Evolutionary conservation across 1,140 invertebrate species (phyloP).

Genomic region (Apocrypta bakeri): DNA sequence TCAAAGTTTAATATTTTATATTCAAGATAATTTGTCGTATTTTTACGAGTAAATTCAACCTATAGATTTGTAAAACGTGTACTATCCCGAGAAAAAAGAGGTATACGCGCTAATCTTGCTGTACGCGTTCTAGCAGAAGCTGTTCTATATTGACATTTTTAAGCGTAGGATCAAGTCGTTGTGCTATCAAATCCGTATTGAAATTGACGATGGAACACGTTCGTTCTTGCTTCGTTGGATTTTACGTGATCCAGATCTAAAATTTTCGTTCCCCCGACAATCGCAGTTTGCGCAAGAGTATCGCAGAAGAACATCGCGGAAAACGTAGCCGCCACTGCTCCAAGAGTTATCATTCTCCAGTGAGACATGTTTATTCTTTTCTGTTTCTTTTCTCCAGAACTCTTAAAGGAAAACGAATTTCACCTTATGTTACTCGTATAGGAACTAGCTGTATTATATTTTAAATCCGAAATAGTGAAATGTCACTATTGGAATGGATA

Average conservation of each 20-base stretch:
- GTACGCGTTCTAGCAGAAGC: too few relatives aligned
- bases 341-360: not conserved
- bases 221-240: not conserved
- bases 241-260: not conserved
- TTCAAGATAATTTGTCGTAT: too few relatives aligned
- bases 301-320: not conserved
- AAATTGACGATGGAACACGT: not conserved
- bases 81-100: not conserved
- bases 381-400: too few relatives aligned
- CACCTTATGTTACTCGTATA: too few relatives aligned
- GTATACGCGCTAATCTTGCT: not conserved
- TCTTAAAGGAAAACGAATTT: too few relatives aligned
- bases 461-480: too few relatives aligned
- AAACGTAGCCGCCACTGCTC: not conserved
- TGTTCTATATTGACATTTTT: not conserved
- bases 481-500: too few relatives aligned
- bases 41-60: too few relatives aligned
- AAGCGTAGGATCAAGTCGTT: not conserved
- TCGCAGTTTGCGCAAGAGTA: not conserved
- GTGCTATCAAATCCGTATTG: not conserved
- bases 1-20: too few relatives aligned
- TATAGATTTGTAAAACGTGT: not conserved
- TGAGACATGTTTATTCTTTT: not conserved
- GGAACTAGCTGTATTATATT: too few relatives aligned
- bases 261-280: not conserved